Evolutionary conservation across 2,113 vertebrate genomes (phyloP).

Genomic region (Pterocles burchelli): DNA sequence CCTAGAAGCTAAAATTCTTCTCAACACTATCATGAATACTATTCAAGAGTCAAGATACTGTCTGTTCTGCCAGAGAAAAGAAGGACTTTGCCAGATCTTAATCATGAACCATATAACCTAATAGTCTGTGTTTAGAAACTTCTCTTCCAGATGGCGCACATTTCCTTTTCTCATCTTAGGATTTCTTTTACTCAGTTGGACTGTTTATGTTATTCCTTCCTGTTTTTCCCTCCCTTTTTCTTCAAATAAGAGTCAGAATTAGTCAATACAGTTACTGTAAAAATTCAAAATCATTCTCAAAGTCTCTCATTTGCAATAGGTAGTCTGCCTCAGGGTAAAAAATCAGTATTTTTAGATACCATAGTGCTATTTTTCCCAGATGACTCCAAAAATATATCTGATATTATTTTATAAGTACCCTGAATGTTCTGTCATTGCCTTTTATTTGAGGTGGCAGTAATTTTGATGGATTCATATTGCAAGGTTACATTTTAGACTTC

Average conservation of each 20-base stretch:
- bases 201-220: slow-evolving; percentile 21
- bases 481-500: slow-evolving; percentile 18
- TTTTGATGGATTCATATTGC: slow-evolving; percentile 14
- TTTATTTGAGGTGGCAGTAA: slow-evolving; percentile 14
- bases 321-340: background rate
- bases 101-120: slow-evolving; percentile 57
- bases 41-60: slow-evolving; percentile 51
- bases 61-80: slow-evolving; percentile 59
- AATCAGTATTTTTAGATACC: background rate
- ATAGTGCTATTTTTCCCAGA: background rate
- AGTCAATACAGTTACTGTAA: background rate
- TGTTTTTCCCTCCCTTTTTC: background rate
- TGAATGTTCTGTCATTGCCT: slow-evolving; percentile 21
- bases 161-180: slow-evolving; percentile 47
- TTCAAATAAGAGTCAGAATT: slow-evolving; percentile 6
- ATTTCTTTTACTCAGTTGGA: slow-evolving; percentile 28
- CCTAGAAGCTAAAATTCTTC: slow-evolving; percentile 20
- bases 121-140: slow-evolving; percentile 53
- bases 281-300: background rate
- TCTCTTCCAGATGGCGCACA: slow-evolving; percentile 43
- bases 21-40: slow-evolving; percentile 30
- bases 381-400: slow-evolving; percentile 4
- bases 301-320: background rate
- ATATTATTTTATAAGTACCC: slow-evolving; percentile 17
- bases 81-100: slow-evolving; percentile 55